Base-by-base conservation (phyloP, 2,113 vertebrate species). In the Poeciliopsis retropinna region DNA sequence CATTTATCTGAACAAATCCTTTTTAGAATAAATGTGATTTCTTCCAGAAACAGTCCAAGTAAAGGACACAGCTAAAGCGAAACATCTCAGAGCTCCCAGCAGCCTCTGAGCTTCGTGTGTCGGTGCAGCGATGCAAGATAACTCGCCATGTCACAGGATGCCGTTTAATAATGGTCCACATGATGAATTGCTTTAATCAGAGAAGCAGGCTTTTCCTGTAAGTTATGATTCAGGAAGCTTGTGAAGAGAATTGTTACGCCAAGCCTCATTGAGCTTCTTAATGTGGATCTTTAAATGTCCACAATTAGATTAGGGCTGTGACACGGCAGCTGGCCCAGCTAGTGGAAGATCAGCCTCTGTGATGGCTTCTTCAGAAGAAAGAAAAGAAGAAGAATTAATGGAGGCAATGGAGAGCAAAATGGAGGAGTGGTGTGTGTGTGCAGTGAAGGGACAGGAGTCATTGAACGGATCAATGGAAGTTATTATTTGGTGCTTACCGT, bases 131-230 rank as follows among this genome's bases (percentile, higher is more conserved):
- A 81, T 82, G 84, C 64, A 31, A 82, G 75, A 86, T 85, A 80
- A 82, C 32, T 70, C 19, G 5, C 6, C 30, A 31, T 88, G 86
- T 88, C 90, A 87, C 78, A 72, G 71, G 81, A 75, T 68, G 75
- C 76, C 75, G 80, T 91, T 90, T 91, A 91, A 92, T 92, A 92
- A 85, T 51, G 79, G 76, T 60, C 61, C 31, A 41, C 84, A 94
- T 95, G 95, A 95, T 94, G 81, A 96, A 96, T 94, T 84, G 88
- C 89, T 95, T 95, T 96, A 95, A 96, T 96, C 95, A 95, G 87
- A 82, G 83, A 57, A 91, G 89, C 91, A 83, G 91, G 87, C 91
- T 93, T 93, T 94, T 94, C 90, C 81, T 92, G 90, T 94, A 94
- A 93, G 93, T 94, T 93, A 94, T 94, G 91, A 94, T 92, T 91